Conservation (phyloP, 2,797 vertebrate genomes). For the Sebastes jordani region DNA sequence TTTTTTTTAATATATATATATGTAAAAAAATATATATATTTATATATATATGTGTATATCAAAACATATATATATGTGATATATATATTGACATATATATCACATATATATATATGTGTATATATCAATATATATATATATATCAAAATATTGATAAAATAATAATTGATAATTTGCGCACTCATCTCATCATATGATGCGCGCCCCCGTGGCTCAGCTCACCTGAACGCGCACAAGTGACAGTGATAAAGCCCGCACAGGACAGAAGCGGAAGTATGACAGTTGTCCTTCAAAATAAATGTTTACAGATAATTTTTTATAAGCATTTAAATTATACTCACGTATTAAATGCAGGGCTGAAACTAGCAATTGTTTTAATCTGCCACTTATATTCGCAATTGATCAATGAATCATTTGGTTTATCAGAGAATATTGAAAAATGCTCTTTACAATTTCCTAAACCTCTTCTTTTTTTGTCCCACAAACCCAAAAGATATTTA, state of each 20-base stretch:
- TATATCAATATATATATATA: too few relatives aligned
- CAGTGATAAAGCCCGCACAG: not conserved
- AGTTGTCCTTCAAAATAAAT: conserved; percentile 34
- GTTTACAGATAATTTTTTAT: too few relatives aligned
- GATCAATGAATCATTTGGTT: not conserved
- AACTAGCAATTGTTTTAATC: not conserved
- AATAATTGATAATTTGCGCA: not conserved
- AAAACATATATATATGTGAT: too few relatives aligned
- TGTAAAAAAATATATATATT: too few relatives aligned
- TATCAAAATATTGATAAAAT: too few relatives aligned
- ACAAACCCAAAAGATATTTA: too few relatives aligned
- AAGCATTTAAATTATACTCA: not conserved
- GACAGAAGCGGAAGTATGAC: not conserved
- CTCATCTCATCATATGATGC: conserved; percentile 26
- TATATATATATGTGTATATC: too few relatives aligned
- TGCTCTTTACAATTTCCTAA: not conserved
- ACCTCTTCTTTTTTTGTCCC: too few relatives aligned
- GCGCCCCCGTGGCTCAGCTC: conserved; percentile 19
- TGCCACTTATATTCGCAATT: not conserved
- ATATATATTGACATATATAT: too few relatives aligned
- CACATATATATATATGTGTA: too few relatives aligned
- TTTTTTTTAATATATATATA: too few relatives aligned
- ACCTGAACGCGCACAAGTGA: not conserved
- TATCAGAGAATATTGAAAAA: not conserved
- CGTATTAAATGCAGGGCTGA: not conserved